A percentile compares a stretch with the other conserved stretches of the same genome.
These are phyloP conservation scores for Oedothorax gibbosus DNA, from an alignment of 1,140 invertebrate species.

Conservation along the genomic window DNA sequence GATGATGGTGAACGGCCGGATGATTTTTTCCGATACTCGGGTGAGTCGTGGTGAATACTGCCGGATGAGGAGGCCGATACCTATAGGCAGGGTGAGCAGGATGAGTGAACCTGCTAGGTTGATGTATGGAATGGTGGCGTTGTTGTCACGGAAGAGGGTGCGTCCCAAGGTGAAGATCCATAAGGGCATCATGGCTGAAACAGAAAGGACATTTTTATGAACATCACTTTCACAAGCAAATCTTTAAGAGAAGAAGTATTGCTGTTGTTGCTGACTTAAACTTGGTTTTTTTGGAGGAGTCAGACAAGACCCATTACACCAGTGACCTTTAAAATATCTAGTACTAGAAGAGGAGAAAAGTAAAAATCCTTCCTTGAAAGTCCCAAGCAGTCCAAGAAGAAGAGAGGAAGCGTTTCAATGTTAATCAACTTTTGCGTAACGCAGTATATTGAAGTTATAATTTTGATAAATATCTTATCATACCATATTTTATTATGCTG, in stretches of 20 bases:
- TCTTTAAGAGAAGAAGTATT: not conserved
- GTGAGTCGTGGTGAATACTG: constrained; percentile 63
- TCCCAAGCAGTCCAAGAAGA: too few relatives aligned
- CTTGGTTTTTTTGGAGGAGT: too few relatives aligned
- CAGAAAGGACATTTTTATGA: not conserved
- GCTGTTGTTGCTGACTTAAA: too few relatives aligned
- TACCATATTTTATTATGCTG: too few relatives aligned
- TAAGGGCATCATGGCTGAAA: constrained; percentile 72
- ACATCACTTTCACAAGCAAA: not conserved
- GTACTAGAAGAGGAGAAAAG: too few relatives aligned
- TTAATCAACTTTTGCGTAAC: too few relatives aligned
- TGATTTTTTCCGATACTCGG: constrained; percentile 63
- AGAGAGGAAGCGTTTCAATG: too few relatives aligned
- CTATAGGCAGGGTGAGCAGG: constrained; percentile 69
- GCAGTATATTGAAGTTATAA: too few relatives aligned
- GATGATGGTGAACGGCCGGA: constrained; percentile 67
- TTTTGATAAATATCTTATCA: too few relatives aligned
- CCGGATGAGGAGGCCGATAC: constrained; percentile 68
- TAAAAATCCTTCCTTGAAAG: too few relatives aligned
- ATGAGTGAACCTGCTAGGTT: constrained; percentile 69
- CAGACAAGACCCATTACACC: too few relatives aligned
- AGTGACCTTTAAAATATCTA: too few relatives aligned
- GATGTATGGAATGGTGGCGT: constrained; percentile 69
- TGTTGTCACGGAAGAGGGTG: constrained; percentile 61
- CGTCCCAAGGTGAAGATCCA: constrained; percentile 72